These are phyloP conservation scores for Bucorvus abyssinicus DNA, from an alignment of 2,797 vertebrate species.

Conservation along the genomic window DNA sequence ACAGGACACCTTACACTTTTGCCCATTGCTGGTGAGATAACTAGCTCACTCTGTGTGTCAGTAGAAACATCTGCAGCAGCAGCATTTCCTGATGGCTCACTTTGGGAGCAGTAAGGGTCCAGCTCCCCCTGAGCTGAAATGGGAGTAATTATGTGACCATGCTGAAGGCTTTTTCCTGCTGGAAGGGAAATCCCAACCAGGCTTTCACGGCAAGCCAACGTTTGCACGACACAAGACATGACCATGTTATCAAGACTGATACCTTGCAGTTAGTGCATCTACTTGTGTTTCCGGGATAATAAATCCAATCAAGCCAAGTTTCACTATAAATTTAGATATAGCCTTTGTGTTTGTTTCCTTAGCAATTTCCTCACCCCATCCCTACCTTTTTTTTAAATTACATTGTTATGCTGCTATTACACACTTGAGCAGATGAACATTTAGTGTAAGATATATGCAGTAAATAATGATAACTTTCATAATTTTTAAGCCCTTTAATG, in stretches of 20 bases:
- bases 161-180: neutral
- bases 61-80: neutral
- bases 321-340: neutral
- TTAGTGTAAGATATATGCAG: neutral
- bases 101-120: neutral
- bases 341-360: rapidly evolving
- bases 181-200: neutral
- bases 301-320: neutral
- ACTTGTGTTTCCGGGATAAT: neutral
- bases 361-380: neutral
- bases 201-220: rapidly evolving
- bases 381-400: neutral
- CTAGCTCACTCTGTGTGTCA: neutral
- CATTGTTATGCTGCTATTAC: neutral
- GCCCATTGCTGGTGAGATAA: rapidly evolving
- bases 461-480: neutral
- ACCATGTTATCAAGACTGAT: neutral
- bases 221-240: neutral
- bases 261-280: neutral
- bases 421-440: neutral
- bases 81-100: rapidly evolving
- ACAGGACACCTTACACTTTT: neutral
- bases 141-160: rapidly evolving
- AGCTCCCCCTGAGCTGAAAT: neutral
- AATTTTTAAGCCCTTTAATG: neutral